A percentile compares a stretch with the other conserved stretches of the same genome.
phyloP scores from a whole-genome alignment of 2,113 vertebrate species.

The Actinemys pallida region DNA sequence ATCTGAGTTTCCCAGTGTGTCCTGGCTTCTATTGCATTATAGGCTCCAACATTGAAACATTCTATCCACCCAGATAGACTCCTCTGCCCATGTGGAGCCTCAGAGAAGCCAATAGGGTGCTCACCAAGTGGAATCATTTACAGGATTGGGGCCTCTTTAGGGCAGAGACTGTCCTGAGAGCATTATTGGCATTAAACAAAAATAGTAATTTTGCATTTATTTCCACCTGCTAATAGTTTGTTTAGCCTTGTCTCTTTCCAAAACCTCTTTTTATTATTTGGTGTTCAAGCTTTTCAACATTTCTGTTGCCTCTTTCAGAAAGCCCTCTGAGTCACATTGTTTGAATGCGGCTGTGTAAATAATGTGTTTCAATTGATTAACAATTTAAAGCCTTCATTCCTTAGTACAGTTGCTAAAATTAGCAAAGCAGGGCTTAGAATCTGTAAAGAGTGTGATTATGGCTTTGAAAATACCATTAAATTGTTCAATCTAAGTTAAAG shows the following conservation, averaged over 20 bases:
- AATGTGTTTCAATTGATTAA: constrained; percentile 34
- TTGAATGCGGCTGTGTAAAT: constrained; percentile 29
- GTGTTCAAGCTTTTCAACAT: not conserved
- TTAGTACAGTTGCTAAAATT: constrained; percentile 47
- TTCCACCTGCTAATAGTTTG: not conserved
- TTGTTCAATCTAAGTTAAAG: constrained; percentile 2
- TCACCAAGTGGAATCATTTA: not conserved
- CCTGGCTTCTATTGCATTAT: not conserved
- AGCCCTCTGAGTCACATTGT: constrained; percentile 6
- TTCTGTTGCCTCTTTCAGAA: not conserved
- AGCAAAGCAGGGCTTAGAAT: constrained; percentile 27
- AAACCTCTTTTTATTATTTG: not conserved
- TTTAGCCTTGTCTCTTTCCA: not conserved
- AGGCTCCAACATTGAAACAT: not conserved
- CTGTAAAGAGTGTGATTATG: not conserved
- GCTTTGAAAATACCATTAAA: constrained; percentile 19
- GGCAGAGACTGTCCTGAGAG: not conserved
- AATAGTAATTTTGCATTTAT: not conserved
- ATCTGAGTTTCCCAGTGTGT: not conserved
- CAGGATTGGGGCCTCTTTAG: not conserved
- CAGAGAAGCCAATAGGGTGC: not conserved
- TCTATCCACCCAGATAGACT: not conserved
- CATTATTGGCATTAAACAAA: not conserved
- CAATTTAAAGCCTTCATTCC: constrained; percentile 30
- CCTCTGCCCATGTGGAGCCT: not conserved